These are phyloP conservation scores for Sarotherodon lohbergeri DNA, from an alignment of 2,113 vertebrate species.

Conservation along the genomic window DNA sequence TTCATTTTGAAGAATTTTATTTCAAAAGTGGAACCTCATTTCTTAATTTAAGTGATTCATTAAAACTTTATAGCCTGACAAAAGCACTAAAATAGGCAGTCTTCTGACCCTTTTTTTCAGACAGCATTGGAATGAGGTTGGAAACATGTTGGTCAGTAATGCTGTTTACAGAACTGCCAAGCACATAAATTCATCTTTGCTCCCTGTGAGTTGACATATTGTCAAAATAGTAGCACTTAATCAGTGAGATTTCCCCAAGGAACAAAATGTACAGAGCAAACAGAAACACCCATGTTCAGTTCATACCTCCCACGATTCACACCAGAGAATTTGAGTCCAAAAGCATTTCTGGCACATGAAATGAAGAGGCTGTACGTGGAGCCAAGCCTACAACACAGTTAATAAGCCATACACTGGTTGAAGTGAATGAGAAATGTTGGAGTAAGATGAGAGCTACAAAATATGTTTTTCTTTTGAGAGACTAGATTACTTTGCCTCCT, in stretches of 20 bases:
- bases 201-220: conserved; percentile 58
- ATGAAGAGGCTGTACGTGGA: conserved; percentile 21
- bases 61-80: conserved; percentile 38
- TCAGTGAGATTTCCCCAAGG: conserved; percentile 56
- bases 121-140: conserved; percentile 39
- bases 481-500: background rate
- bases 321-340: conserved; percentile 44
- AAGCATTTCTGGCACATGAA: conserved; percentile 33
- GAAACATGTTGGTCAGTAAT: conserved; percentile 56
- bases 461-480: background rate
- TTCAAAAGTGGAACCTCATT: background rate
- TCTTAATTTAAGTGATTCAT: conserved; percentile 39
- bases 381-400: background rate
- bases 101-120: conserved; percentile 17
- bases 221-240: conserved; percentile 64
- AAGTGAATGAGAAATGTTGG: background rate
- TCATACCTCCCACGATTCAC: conserved; percentile 43
- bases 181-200: conserved; percentile 56
- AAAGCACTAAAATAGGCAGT: conserved; percentile 31
- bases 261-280: conserved; percentile 65
- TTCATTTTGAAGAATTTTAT: background rate
- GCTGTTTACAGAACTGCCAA: conserved; percentile 58
- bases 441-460: background rate
- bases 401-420: background rate
- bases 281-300: conserved; percentile 43